Conservation (phyloP, 2,888 invertebrate species). For the Ephialtes manifestator region DNA sequence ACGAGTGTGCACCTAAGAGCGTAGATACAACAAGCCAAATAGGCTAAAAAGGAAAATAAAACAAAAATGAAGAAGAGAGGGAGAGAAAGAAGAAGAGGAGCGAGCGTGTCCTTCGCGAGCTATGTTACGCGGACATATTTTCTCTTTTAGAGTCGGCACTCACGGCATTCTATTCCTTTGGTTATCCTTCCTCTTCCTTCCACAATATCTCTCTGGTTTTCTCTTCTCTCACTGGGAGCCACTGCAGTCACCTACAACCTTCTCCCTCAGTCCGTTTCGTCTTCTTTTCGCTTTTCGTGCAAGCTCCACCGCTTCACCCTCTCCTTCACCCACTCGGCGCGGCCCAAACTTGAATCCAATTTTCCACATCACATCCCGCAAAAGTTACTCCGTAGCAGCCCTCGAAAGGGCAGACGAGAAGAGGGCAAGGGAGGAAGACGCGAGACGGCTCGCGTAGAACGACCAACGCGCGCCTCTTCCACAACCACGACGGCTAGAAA, state of each 20-base stretch:
- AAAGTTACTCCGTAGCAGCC: slow-evolving; percentile 79
- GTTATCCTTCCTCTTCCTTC: slow-evolving; percentile 38
- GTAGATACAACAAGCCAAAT: slow-evolving; percentile 32
- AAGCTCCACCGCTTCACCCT: slow-evolving; percentile 52
- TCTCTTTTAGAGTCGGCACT: slow-evolving; percentile 33
- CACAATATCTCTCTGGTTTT: slow-evolving; percentile 29
- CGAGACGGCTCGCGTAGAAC: slow-evolving; percentile 59
- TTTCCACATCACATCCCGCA: slow-evolving; percentile 84
- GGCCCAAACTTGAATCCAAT: slow-evolving; percentile 83
- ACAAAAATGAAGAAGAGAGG: slow-evolving; percentile 15
- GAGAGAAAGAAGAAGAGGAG: slow-evolving; percentile 28
- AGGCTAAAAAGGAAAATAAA: slow-evolving; percentile 9
- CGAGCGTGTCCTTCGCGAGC: slow-evolving; percentile 35
- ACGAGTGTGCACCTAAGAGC: slow-evolving; percentile 36
- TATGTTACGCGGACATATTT: slow-evolving; percentile 36
- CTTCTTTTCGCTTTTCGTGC: slow-evolving; percentile 55
- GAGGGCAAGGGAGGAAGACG: slow-evolving; percentile 1
- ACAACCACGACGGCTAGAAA: slow-evolving; percentile 34
- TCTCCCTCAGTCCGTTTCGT: slow-evolving; percentile 60
- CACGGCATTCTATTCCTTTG: slow-evolving; percentile 60
- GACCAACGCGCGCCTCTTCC: slow-evolving; percentile 43
- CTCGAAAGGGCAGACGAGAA: slow-evolving; percentile 54
- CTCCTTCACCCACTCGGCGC: slow-evolving; percentile 62
- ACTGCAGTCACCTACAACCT: slow-evolving; percentile 20
- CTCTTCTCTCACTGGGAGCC: neutral